Evolutionary conservation across 30 jellyfish, hydroid and myxozoan species (phyloP).

Genomic region (Hydractinia symbiolongicarpus): DNA sequence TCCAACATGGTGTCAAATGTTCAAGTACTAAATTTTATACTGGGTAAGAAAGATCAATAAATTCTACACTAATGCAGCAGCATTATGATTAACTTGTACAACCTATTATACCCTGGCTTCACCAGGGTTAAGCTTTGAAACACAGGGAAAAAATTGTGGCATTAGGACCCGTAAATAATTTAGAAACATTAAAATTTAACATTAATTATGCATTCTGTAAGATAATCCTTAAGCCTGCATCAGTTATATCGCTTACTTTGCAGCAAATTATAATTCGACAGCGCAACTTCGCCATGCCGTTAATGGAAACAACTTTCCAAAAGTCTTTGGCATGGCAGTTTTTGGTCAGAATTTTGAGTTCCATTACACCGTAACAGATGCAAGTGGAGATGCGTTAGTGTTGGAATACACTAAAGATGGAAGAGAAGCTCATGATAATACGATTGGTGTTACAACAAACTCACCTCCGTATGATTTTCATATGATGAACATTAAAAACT

Average conservation of each 20-base stretch:
- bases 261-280: background rate
- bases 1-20: background rate
- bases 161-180: too few relatives aligned
- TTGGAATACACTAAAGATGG: constrained; percentile 24
- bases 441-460: background rate
- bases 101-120: too few relatives aligned
- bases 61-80: too few relatives aligned
- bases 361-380: constrained; percentile 1
- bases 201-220: too few relatives aligned
- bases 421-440: background rate
- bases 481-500: background rate
- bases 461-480: constrained; percentile 11
- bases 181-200: too few relatives aligned
- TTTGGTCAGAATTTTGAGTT: background rate
- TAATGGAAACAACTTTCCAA: background rate
- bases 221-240: too few relatives aligned
- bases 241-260: background rate
- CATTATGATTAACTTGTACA: too few relatives aligned
- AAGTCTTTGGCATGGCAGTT: background rate
- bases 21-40: background rate
- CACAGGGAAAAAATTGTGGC: too few relatives aligned
- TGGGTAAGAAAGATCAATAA: background rate
- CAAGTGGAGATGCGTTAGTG: constrained; percentile 8
- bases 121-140: too few relatives aligned
- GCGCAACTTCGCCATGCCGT: background rate